Base-by-base conservation (phyloP, 2,797 vertebrate species). In the Carcharodon carcharias region DNA sequence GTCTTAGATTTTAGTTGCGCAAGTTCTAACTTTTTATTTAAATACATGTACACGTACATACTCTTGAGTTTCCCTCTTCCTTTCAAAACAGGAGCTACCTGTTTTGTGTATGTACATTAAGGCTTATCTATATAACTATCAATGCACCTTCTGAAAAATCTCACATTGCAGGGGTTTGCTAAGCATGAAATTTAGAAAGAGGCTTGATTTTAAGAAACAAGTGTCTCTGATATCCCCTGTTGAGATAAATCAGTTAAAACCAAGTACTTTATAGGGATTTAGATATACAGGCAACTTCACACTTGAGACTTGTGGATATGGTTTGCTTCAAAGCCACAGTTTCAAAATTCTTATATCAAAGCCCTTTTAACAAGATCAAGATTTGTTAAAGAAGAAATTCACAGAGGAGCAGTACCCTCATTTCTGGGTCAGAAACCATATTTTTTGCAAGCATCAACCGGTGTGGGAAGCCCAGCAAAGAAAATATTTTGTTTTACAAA, bases 1-100 rank as follows among this genome's bases (percentile, higher is more conserved):
- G 97, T 97, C 97, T 97, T 97, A 96, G 89, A 96, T 96, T 96
- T 77, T 73, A 35, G 69, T 73, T 71, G 65, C 11, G 69, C 73
- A 56, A 77, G 69, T 54, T 56, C 73, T 56, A 95, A 56, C 67
- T 31, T 77, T 77, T 73, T 26, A 1, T 26, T 73, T 73, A 73
- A 73, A 73, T 18, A 95, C 14, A 56, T 4, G 12, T 26, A 35
- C 5, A 18, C 14, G 2, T 8, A 23, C 61, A 65, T 23, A 45
- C 91, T 67, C 61, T 50, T 56, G 40, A 54, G 67, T 95, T 11
- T 56, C 40, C 65, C 67, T 54, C 18, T 69, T 65, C 21, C 40
- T 67, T 67, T 69, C 63, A 45, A 69, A 89, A 67, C 6, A 16
- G 16, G 3, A 50, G 92, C 45, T 69, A 45, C 28, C 7, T 92